A percentile compares a stretch with the other conserved stretches of the same genome.
Evolutionary conservation across 2,888 invertebrate genomes (phyloP).

Genomic region (Heterodera filipjevi): DNA sequence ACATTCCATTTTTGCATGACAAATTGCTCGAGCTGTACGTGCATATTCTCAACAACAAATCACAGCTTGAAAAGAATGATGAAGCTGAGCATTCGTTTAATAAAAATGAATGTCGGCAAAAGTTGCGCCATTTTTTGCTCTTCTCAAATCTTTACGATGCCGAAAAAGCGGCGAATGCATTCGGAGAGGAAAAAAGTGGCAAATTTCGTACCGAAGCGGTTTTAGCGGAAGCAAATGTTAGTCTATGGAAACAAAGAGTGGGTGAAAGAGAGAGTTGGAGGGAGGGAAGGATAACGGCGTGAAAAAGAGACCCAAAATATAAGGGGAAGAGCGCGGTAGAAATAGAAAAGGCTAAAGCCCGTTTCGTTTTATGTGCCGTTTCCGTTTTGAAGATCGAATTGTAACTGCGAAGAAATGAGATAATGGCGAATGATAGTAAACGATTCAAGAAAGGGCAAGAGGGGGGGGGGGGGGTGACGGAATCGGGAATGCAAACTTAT

Average conservation of each 20-base stretch:
- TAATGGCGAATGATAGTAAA: no score
- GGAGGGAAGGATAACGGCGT: no score
- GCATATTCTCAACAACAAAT: background rate
- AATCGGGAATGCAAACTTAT: background rate
- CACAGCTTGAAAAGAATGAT: background rate
- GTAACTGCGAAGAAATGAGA: no score
- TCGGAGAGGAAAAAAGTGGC: background rate
- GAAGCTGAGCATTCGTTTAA: background rate
- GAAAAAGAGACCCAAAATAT: background rate
- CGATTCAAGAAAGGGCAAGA: no score
- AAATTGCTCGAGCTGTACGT: conserved; percentile 20
- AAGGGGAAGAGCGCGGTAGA: no score
- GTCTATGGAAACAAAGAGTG: no score
- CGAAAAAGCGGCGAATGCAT: background rate
- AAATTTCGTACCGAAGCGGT: conserved; percentile 5
- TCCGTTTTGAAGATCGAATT: no score
- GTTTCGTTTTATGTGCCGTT: no score
- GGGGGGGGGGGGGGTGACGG: no score
- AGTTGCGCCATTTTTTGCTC: conserved; percentile 25
- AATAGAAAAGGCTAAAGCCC: no score
- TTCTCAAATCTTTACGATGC: conserved; percentile 6
- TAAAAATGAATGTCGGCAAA: background rate
- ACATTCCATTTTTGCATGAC: background rate
- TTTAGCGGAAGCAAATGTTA: conserved; percentile 23
- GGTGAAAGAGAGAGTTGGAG: no score